These are phyloP conservation scores for Apamea monoglypha DNA, from an alignment of 2,888 invertebrate genomes.

Conservation along the genomic window DNA sequence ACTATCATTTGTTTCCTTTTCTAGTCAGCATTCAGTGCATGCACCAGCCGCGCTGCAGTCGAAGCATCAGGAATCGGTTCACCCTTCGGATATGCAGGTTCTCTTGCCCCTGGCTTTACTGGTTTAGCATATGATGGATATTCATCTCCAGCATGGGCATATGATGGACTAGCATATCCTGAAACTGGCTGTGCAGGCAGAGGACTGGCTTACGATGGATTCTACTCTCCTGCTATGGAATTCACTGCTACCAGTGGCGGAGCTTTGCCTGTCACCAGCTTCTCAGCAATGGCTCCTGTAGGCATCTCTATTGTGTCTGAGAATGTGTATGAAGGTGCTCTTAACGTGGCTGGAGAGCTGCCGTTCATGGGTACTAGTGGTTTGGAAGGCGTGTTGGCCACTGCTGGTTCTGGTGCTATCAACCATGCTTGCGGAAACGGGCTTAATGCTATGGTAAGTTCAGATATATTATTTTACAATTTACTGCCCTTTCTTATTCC, in stretches of 20 bases:
- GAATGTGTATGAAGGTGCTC: constrained; percentile 49
- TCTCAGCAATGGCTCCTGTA: constrained; percentile 66
- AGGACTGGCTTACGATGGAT: constrained; percentile 29
- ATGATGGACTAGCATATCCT: constrained; percentile 11
- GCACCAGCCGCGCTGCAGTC: constrained; percentile 11
- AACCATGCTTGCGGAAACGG: constrained; percentile 53
- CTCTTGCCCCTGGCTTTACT: background rate
- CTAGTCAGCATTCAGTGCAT: constrained; percentile 25
- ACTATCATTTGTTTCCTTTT: background rate
- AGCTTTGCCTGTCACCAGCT: constrained; percentile 56
- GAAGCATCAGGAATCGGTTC: constrained; percentile 25
- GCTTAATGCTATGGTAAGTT: constrained; percentile 48
- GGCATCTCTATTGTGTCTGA: constrained; percentile 64
- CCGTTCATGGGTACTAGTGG: constrained; percentile 45
- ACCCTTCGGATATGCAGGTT: constrained; percentile 15
- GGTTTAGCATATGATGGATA: constrained; percentile 18
- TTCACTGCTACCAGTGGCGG: constrained; percentile 53
- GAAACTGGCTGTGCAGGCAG: constrained; percentile 11
- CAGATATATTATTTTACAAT: background rate
- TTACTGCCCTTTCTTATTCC: no score
- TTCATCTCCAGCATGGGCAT: constrained; percentile 4
- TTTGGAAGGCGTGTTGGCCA: constrained; percentile 32
- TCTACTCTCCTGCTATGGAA: constrained; percentile 40
- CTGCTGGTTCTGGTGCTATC: constrained; percentile 46
- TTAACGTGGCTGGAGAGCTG: constrained; percentile 40